Evolutionary conservation across 1,140 invertebrate species (phyloP), one percentile per base, ranked within the genome.

Genomic region (Harpegnathos saltator): DNA sequence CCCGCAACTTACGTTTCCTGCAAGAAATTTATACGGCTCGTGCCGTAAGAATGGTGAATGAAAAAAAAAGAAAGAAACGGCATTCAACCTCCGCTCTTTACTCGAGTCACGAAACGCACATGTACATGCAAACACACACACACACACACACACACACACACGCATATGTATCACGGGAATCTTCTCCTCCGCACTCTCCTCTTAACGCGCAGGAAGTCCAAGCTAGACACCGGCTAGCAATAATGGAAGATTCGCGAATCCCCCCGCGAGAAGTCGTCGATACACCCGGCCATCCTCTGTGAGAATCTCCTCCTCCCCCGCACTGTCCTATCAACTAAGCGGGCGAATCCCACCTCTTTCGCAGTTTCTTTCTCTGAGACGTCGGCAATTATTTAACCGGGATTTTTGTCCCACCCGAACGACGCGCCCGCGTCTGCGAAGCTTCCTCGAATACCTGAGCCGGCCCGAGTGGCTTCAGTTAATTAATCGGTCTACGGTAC

Each of bases 351-450:
- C 59, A 54, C 15, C 44, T 59, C 56, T 65, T 61, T n/a, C 12
- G 63, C 62, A 71, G 15, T 63, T 61, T 86, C 54, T 83, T 86
- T 84, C 7, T 29, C 58, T 33, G 56, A n/a, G 33, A 82, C 56
- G 72, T 83, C 19, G 38, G 81, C 77, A 90, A 91, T 92, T 92
- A 91, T 91, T 90, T 88, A 90, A 85, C 85, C 54, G 85, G 82
- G 86, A 89, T 90, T 91, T 91, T 88, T 84, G 58, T 65, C n/a
- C 58, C 59, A 22, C 72, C 62, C 54, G 19, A 52, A 72, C 80
- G 66, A 63, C 58, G 56, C 50, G 50, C 44, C 19, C 50, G 72
- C 50, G 82, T 66, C 54, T 83, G 38, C 52, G 71, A 48, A 80
- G 68, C 61, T 50, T 54, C 12, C 65, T 68, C 19, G 59, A 84